Conservation (phyloP, 2,888 invertebrate genomes). For the Tetranychus truncatus region DNA sequence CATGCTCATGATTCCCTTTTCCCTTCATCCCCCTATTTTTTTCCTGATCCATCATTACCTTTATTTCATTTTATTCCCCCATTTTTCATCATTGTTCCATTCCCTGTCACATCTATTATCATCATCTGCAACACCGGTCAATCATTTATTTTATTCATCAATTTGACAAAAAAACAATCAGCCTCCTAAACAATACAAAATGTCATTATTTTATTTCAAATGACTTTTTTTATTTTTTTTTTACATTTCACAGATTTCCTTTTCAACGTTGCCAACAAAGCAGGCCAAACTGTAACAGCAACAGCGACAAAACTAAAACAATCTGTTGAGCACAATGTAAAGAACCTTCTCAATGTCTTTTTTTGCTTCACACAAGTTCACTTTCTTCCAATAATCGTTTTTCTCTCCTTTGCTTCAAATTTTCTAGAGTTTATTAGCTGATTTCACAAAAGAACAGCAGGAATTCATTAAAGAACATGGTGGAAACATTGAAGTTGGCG, state of each 20-base stretch:
- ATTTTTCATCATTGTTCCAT: background rate
- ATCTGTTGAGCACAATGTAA: conserved; percentile 85
- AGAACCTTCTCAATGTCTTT: conserved; percentile 31
- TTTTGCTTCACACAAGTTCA: background rate
- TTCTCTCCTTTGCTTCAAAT: background rate
- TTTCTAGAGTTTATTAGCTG: conserved; percentile 32
- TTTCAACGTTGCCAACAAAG: conserved; percentile 86
- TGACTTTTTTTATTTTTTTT: conserved; percentile 3
- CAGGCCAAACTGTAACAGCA: conserved; percentile 74
- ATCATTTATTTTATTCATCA: no score
- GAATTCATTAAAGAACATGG: conserved; percentile 48
- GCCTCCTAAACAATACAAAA: background rate
- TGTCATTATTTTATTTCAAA: background rate
- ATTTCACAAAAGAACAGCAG: conserved; percentile 91
- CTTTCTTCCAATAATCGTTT: background rate
- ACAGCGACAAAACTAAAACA: conserved; percentile 82
- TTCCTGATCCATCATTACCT: background rate
- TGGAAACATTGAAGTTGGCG: conserved; percentile 28
- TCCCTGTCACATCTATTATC: background rate
- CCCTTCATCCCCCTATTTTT: background rate
- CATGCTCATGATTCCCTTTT: background rate
- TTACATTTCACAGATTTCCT: conserved; percentile 43
- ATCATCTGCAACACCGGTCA: no score
- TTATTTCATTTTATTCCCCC: background rate
- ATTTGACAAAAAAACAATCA: background rate